Percentiles rank a stretch among this genome's conserved stretches.
phyloP scores from a whole-genome alignment of 1,140 invertebrate genomes.

The Diprion similis region DNA sequence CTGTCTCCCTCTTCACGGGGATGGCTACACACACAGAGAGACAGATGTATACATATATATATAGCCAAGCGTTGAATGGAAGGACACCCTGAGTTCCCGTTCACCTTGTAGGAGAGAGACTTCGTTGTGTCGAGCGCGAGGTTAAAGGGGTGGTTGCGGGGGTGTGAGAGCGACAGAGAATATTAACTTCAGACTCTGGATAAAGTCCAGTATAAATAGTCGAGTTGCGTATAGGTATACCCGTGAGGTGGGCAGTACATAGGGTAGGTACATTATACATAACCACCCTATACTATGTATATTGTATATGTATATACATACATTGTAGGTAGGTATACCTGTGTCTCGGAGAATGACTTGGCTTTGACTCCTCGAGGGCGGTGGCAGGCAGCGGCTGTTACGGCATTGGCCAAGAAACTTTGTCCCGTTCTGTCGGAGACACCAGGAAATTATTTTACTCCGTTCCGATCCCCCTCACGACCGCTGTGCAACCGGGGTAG shows the following conservation, averaged over 20 bases:
- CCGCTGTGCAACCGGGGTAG: too few species aligned
- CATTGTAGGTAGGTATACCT: not conserved
- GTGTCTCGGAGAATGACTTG: not conserved
- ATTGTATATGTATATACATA: not conserved
- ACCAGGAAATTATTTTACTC: constrained; percentile 58
- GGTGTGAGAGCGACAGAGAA: not conserved
- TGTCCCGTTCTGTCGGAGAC: constrained; percentile 45
- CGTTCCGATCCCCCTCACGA: constrained; percentile 5
- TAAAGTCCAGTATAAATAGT: not conserved
- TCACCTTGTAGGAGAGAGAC: not conserved
- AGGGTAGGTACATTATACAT: too few species aligned
- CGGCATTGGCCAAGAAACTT: constrained; percentile 52
- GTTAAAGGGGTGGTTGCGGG: not conserved
- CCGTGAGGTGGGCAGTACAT: not conserved
- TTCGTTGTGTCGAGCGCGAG: not conserved
- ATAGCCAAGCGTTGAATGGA: not conserved
- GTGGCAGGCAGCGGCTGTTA: not conserved
- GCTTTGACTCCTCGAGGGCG: not conserved
- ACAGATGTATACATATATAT: not conserved
- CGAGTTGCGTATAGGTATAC: too few species aligned
- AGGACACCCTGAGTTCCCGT: not conserved
- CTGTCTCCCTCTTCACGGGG: not conserved
- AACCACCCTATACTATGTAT: too few species aligned
- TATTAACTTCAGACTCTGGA: constrained; percentile 1
- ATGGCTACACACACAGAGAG: not conserved